Evolutionary conservation across 2,797 vertebrate genomes (phyloP), one percentile per base, ranked within the genome.

Genomic region (Macrochelys suwanniensis): DNA sequence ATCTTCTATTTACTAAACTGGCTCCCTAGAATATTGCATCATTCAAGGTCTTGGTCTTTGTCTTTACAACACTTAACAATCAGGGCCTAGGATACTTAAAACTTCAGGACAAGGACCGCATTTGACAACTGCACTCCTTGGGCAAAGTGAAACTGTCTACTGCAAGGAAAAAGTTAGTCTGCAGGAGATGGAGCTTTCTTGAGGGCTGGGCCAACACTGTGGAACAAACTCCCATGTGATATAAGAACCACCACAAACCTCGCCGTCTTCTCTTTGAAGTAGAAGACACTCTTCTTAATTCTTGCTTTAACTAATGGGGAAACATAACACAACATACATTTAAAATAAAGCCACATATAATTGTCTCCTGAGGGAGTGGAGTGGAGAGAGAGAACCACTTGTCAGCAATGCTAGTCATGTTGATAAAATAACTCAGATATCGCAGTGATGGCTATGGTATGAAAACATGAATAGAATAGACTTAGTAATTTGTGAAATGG

Each of bases 161-260:
- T 59, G 25, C 78, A 68, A 59, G 21, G 80, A 15, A 87, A 37
- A 37, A 11, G 80, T 74, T 91, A 42, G 45, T 59, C 2, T 87
- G 54, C 37, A 78, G 54, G 59, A 80, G 9, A 78, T 90, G 6
- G 6, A 76, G 84, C 87, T 90, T 6, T 82, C 85, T 37, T 68
- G 84, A 59, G 28, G 11, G 21, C 4, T 85, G 74, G 33, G 45
- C 47, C 49, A 74, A 31, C 25, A 28, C 45, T 90, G n/a, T 33
- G 4, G 37, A 49, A 80, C 92, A 71, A 37, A 50, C 68, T 2
- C 49, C 88, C 59, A 92, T 92, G 56, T 59, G 31, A 81, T 42
- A 6, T 71, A 61, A 68, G 80, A 74, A 11, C 11, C 59, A 6
- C 11, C 2, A 16, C 0, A 0, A n/a, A 79, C 7, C 26, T 76